Base-by-base conservation (phyloP, 2,113 vertebrate species). In the Gorsachius goisagi region DNA sequence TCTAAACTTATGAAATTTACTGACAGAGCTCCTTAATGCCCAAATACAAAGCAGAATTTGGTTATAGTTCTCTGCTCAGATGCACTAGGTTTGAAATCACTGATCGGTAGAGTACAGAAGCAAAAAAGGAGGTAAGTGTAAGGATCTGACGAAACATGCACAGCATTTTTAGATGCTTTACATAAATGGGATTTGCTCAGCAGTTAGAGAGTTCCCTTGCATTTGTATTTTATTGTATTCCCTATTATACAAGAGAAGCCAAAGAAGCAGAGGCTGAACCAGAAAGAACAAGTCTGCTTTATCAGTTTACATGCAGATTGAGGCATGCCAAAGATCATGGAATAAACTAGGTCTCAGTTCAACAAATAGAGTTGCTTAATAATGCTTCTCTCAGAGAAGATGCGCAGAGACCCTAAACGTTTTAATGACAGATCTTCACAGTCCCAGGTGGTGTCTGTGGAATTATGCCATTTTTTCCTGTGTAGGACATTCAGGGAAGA, bases 221-320 rank as follows among this genome's bases (percentile, higher is more conserved):
- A 91, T 30, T 85, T 35, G 7, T 69, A 32, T 71, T 85, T 97
- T 64, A 82, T 81, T 95, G 39, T 91, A 49, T 77, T 97, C 93
- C 49, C 66, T 91, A 39, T 68, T 85, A 71, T 28, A 22, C 67
- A 91, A 95, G 44, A 62, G 82, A 88, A 97, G 86, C 84, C 91
- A 89, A 92, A 84, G 27, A 88, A 84, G 83, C 33, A 56, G 83
- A 88, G 85, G 66, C 83, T 88, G 89, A 89, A 90, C 93, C 89
- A 95, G 91, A 96, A 95, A 49, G 81, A 95, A 95, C 96, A 96
- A 90, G 85, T 81, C 93, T 89, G 66, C 49, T 96, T 97, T 96
- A 93, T 94, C 87, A 64, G 80, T 76, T 94, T 77, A 84, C 45
- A 74, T n/a, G 59, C 58, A 94, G 89, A 77, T 47, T 35, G 58